A percentile compares a stretch with the other conserved stretches of the same genome.
These are phyloP conservation scores for Botia kubotai DNA, from an alignment of 2,797 vertebrate genomes.

Conservation along the genomic window DNA sequence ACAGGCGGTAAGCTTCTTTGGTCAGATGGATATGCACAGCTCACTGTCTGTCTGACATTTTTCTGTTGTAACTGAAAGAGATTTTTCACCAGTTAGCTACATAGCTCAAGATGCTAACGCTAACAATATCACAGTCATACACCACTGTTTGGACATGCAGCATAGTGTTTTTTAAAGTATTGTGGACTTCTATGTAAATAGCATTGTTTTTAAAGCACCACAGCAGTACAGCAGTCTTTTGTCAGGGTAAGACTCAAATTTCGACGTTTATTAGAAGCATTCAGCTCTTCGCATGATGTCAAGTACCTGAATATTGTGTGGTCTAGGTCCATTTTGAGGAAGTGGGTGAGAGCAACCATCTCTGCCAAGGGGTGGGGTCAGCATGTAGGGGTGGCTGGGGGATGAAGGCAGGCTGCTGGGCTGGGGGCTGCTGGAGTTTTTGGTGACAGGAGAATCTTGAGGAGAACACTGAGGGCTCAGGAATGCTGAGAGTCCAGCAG, in stretches of 20 bases:
- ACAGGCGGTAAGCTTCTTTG: slow-evolving; percentile 74
- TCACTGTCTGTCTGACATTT: slow-evolving; percentile 58
- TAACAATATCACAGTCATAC: too few relatives aligned
- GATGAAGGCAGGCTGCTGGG: slow-evolving; percentile 86
- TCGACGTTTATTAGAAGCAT: background rate
- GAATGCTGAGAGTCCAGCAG: slow-evolving; percentile 85
- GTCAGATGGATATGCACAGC: slow-evolving; percentile 74
- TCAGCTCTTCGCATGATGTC: background rate
- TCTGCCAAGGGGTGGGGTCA: slow-evolving; percentile 76
- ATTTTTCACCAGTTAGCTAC: slow-evolving; percentile 6
- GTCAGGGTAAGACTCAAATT: background rate
- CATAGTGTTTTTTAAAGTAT: too few relatives aligned
- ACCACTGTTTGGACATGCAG: too few relatives aligned
- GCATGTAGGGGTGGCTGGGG: slow-evolving; percentile 87
- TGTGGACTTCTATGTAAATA: too few relatives aligned
- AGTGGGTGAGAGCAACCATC: slow-evolving; percentile 80
- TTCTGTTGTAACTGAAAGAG: slow-evolving; percentile 73
- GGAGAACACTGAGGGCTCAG: slow-evolving; percentile 95
- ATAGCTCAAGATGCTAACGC: background rate
- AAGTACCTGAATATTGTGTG: slow-evolving; percentile 82
- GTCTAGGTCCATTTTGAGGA: slow-evolving; percentile 74
- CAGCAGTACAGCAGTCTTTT: background rate
- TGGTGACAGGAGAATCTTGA: slow-evolving; percentile 86
- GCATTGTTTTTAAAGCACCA: background rate
- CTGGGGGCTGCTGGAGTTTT: slow-evolving; percentile 84